Conservation (phyloP, 2,113 vertebrate genomes). For the Synchiropus splendidus region DNA sequence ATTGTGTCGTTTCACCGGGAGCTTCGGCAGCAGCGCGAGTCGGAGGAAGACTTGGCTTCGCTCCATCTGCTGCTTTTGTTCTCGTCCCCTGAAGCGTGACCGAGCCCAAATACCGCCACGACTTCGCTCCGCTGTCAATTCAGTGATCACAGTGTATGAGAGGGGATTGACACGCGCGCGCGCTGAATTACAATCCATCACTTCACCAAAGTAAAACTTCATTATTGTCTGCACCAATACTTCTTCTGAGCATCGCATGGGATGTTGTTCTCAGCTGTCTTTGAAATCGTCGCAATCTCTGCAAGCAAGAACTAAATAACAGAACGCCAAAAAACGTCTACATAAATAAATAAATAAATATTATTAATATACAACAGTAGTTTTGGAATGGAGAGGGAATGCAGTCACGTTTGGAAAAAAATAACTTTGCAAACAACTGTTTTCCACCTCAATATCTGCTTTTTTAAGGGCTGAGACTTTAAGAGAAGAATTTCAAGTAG, state of each 20-base stretch:
- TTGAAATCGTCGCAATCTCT: no score
- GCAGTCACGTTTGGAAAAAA: no score
- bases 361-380: conserved; percentile 19
- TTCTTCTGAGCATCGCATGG: no score
- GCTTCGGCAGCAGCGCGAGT: conserved; percentile 24
- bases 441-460: no score
- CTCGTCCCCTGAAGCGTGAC: conserved; percentile 6
- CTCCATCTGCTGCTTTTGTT: conserved; percentile 30
- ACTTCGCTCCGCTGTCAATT: conserved; percentile 26
- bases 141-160: conserved; percentile 29
- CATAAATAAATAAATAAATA: conserved; percentile 9
- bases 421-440: no score
- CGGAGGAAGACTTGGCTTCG: conserved; percentile 26
- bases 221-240: no score
- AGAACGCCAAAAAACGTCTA: conserved; percentile 3
- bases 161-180: no score
- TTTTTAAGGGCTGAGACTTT: no score
- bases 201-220: no score
- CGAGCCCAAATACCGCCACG: conserved; percentile 2
- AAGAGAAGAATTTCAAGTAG: no score
- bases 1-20: conserved; percentile 29
- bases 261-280: no score
- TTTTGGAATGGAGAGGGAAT: conserved; percentile 5
- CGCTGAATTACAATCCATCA: no score
- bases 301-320: conserved; percentile 32